Base-by-base conservation (phyloP, 2,113 vertebrate species). In the Anarhynchus alexandrinus region DNA sequence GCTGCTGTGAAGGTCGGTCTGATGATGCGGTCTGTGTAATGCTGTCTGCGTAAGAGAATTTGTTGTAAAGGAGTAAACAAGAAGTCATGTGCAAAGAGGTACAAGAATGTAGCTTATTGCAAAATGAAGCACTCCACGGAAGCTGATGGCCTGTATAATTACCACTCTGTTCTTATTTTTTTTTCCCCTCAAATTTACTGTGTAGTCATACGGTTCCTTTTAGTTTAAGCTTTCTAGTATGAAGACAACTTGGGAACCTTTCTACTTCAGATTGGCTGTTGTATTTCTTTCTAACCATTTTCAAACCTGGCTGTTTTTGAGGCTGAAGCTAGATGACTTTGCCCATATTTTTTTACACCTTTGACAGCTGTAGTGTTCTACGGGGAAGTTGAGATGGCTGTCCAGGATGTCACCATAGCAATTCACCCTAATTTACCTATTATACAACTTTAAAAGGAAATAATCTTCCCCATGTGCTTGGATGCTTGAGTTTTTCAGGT, bases 11-110 rank as follows among this genome's bases (percentile, higher is more conserved):
- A 83, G 43, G 42, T 82, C 0, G 1, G 12, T 71, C 80, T 70
- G 45, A 20, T 83, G 54, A 3, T 47, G 5, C 0, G 0, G 10
- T 66, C 23, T 38, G 6, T 40, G 19, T 7, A 54, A 45, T 30
- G 21, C 45, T 78, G 25, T 26, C 45, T 70, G 55, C 16, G 1
- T 65, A 47, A 73, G 34, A 57, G 55, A 84, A 26, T 42, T 15
- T 59, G 12, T 52, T 89, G 52, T 34, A 54, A 52, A 85, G 38
- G 49, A 57, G 38, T 58, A 82, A 81, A 61, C 25, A 40, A 34
- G 29, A 40, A 72, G 38, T 45, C 3, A 3, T 7, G 1, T 62
- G n/a, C 5, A 4, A 59, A 88, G 45, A 15, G 25, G 42, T 40
- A 4, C 0, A 15, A 43, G 47, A 59, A 36, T 6, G 29, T 32